A percentile compares a stretch with the other conserved stretches of the same genome.
Evolutionary conservation across 1,140 invertebrate genomes (phyloP).

Genomic region (Caenorhabditis briggsae): DNA sequence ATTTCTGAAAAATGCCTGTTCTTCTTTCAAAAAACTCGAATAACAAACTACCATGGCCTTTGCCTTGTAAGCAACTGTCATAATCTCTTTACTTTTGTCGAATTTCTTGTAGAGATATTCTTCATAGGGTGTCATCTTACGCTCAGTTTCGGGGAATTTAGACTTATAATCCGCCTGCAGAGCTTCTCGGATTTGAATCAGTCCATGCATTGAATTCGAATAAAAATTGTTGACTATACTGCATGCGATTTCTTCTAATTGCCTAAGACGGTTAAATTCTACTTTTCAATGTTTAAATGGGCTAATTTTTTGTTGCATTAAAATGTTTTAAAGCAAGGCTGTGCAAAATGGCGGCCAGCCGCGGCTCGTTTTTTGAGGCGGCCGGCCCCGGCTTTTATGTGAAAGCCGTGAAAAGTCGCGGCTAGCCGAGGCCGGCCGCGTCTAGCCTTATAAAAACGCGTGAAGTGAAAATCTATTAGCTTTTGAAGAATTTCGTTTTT

Average conservation of each 20-base stretch:
- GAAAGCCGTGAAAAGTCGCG: too few relatives aligned
- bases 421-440: too few relatives aligned
- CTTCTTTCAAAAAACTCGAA: neutral
- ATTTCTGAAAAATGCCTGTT: neutral
- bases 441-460: too few relatives aligned
- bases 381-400: too few relatives aligned
- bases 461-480: too few relatives aligned
- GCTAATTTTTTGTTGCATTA: too few relatives aligned
- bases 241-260: conserved; percentile 1
- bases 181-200: neutral
- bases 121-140: neutral
- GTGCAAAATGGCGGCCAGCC: too few relatives aligned
- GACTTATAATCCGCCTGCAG: neutral
- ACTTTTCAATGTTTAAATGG: too few relatives aligned
- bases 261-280: too few relatives aligned
- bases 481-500: too few relatives aligned
- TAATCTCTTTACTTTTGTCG: conserved; percentile 2
- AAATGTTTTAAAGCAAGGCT: too few relatives aligned
- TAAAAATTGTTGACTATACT: conserved; percentile 11
- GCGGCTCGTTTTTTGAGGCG: too few relatives aligned
- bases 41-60: neutral
- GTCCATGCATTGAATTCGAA: neutral
- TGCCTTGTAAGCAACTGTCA: conserved; percentile 12
- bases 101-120: conserved; percentile 14
- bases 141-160: neutral